phyloP scores from a whole-genome alignment of 2,797 vertebrate genomes.

The Sebastes trivittatus region DNA sequence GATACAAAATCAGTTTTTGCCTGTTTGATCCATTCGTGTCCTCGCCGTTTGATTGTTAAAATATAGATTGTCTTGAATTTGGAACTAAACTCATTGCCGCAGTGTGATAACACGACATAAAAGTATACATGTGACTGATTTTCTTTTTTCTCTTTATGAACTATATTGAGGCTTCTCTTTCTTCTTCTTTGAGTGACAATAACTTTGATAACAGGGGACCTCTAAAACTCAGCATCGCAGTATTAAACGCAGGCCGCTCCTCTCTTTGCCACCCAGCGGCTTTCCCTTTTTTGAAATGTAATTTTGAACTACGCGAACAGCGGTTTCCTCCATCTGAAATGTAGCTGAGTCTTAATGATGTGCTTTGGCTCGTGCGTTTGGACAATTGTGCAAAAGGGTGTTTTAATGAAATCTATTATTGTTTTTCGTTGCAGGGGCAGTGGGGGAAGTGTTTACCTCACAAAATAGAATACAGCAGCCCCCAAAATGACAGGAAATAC shows the following conservation, averaged over 20 bases:
- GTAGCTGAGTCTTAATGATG: slow-evolving; percentile 49
- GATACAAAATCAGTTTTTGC: not conserved
- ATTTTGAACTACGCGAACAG: slow-evolving; percentile 35
- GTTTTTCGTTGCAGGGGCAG: slow-evolving; percentile 36
- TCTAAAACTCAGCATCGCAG: slow-evolving; percentile 29
- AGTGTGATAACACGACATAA: not conserved
- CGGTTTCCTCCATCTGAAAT: slow-evolving; percentile 32
- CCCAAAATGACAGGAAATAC: slow-evolving; percentile 64
- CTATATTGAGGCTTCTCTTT: not conserved
- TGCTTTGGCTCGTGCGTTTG: slow-evolving; percentile 47
- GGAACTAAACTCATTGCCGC: not conserved
- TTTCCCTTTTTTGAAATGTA: slow-evolving; percentile 31
- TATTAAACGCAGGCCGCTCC: slow-evolving; percentile 30
- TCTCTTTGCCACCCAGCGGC: slow-evolving; percentile 42
- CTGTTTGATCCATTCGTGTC: not conserved
- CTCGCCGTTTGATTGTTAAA: not conserved
- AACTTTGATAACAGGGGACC: slow-evolving; percentile 40
- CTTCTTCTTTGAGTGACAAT: slow-evolving; percentile 39
- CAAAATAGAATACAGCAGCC: slow-evolving; percentile 61
- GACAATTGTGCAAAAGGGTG: slow-evolving; percentile 48
- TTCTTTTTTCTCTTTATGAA: slow-evolving; percentile 6
- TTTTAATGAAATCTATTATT: slow-evolving; percentile 65
- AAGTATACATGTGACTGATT: not conserved
- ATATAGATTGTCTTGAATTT: not conserved
- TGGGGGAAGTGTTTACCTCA: slow-evolving; percentile 61